Evolutionary conservation across 2,797 vertebrate species (phyloP).

Genomic region (Champsocephalus gunnari): DNA sequence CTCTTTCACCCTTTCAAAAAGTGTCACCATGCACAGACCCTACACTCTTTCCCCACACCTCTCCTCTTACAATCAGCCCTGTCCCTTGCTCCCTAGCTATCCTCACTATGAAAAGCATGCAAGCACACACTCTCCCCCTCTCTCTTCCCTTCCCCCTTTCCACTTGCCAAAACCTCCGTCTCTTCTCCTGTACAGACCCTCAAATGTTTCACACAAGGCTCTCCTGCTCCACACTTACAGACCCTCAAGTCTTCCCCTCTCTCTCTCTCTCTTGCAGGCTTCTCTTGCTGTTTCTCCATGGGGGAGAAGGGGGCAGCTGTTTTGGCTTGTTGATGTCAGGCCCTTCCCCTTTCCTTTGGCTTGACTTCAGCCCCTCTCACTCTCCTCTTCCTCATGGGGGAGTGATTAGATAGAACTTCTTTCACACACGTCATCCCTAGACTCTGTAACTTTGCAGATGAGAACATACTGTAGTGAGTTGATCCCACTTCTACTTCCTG

Average conservation of each 20-base stretch:
- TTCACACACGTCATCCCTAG: slow-evolving; percentile 65
- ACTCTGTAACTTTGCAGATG: slow-evolving; percentile 49
- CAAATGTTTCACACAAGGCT: slow-evolving; percentile 27
- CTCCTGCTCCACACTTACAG: slow-evolving; percentile 53
- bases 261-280: slow-evolving; percentile 51
- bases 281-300: slow-evolving; percentile 67
- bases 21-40: slow-evolving; percentile 58
- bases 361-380: slow-evolving; percentile 62
- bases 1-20: slow-evolving; percentile 50
- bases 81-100: slow-evolving; percentile 53
- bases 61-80: slow-evolving; percentile 50
- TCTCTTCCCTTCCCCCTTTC: slow-evolving; percentile 36
- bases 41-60: slow-evolving; percentile 27
- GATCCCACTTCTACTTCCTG: slow-evolving; percentile 30
- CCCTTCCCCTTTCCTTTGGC: slow-evolving; percentile 81
- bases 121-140: slow-evolving; percentile 46
- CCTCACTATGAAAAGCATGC: slow-evolving; percentile 64
- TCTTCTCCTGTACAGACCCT: slow-evolving; percentile 56
- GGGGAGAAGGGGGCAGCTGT: slow-evolving; percentile 84
- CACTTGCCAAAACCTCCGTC: slow-evolving; percentile 68
- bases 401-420: slow-evolving; percentile 71
- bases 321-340: slow-evolving; percentile 83
- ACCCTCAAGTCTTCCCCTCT: slow-evolving; percentile 66
- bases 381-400: slow-evolving; percentile 66
- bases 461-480: slow-evolving; percentile 22